Evolutionary conservation across 1,140 invertebrate genomes (phyloP), one percentile per base, ranked within the genome.

Genomic region (Calosoma granatense): DNA sequence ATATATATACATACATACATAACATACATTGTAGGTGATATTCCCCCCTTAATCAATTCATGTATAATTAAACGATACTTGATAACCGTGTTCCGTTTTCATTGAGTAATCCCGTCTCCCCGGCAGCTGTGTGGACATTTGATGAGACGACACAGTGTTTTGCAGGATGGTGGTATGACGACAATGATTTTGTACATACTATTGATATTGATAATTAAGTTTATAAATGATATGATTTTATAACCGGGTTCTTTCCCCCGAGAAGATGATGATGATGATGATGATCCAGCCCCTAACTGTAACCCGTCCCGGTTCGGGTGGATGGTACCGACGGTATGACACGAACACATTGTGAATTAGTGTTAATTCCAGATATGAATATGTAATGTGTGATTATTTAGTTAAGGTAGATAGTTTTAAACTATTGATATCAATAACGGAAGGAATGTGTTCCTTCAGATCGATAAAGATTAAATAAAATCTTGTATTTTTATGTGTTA

Each of bases 311-410:
- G 26, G 26, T 36, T 36, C n/a, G 26, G 26, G 3, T 17, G 41
- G 41, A 17, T 47, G 9, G 15, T n/a, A n/a, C n/a, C 41, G 9
- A 17, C 15, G 41, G 41, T 17, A 17, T 17, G 51, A 57, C 23
- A 60, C 19, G 59, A 56, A 60, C 59, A 55, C 51, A 60, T 55
- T 56, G 52, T 63, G 59, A 60, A 55, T 58, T 55, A 59, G 54
- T 59, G 54, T 59, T 63, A 59, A 63, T 54, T 55, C 62, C 56
- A 60, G 59, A 59, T 57, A 61, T 47, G 4, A 47, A 47, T 47
- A 47, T 47, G 41, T 63, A 59, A 62, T 62, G 63, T 66, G 64
- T 64, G 64, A 66, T 64, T 66, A 61, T 54, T 61, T 63, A 63
- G 59, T 62, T 61, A 63, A 61, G 57, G 56, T 60, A 63, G 58